Evolutionary conservation across 2,888 invertebrate genomes (phyloP).

Genomic region (Agrypnus murinus): DNA sequence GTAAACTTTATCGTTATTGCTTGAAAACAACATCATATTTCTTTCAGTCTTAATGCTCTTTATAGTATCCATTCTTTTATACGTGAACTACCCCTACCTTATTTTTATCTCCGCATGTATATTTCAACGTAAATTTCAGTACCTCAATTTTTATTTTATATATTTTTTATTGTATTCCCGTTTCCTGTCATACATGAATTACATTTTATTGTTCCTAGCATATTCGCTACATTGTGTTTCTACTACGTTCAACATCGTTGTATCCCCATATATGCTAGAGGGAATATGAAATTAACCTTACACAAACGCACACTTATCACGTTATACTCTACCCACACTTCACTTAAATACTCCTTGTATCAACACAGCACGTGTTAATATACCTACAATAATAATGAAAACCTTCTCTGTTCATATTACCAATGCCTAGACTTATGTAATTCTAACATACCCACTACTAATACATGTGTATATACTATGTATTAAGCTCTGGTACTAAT

Average conservation of each 20-base stretch:
- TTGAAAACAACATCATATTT: constrained; percentile 16
- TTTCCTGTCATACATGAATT: too few species aligned
- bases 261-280: background rate
- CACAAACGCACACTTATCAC: constrained; percentile 12
- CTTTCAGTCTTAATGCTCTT: background rate
- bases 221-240: background rate
- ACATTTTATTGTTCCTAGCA: too few species aligned
- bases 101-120: constrained; percentile 1
- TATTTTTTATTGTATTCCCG: too few species aligned
- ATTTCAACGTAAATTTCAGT: background rate
- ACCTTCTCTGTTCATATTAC: background rate
- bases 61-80: constrained; percentile 1
- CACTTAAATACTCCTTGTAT: constrained; percentile 1
- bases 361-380: background rate
- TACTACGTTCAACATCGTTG: too few species aligned
- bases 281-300: constrained; percentile 14
- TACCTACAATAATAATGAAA: background rate
- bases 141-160: background rate
- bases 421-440: background rate
- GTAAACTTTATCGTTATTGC: background rate
- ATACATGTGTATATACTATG: too few species aligned
- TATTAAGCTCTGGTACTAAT: too few species aligned
- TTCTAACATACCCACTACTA: too few species aligned
- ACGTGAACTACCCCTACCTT: constrained; percentile 1
- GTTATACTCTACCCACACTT: constrained; percentile 6